Percentiles rank a stretch among this genome's conserved stretches.
Conservation (phyloP, 2,797 vertebrate genomes). For the Acanthurus lineatus region DNA sequence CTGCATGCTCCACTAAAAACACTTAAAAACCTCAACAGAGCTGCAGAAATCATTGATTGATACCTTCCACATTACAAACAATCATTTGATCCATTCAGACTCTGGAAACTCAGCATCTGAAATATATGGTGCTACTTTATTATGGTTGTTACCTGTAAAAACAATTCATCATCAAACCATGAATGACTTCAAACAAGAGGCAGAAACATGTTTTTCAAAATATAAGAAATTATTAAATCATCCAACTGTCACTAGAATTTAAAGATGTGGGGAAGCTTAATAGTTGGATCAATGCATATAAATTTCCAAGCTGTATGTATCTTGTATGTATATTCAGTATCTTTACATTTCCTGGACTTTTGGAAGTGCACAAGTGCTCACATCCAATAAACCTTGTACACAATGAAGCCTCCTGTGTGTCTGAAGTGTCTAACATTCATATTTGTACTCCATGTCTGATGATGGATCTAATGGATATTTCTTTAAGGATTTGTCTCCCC, state of each 20-base stretch:
- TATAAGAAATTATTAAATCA: background rate
- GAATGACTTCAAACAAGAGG: background rate
- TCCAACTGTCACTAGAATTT: slow-evolving; percentile 1
- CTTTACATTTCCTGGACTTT: slow-evolving; percentile 59
- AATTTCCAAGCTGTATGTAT: slow-evolving; percentile 21
- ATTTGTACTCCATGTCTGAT: background rate
- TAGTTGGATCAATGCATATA: background rate
- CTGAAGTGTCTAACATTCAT: background rate
- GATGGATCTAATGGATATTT: background rate
- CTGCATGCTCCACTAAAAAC: background rate
- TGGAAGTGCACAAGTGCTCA: slow-evolving; percentile 56
- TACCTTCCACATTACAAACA: background rate
- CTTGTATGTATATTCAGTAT: slow-evolving; percentile 68
- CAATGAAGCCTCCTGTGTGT: slow-evolving; percentile 26
- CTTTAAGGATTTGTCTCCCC: slow-evolving; percentile 46
- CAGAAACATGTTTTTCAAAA: background rate
- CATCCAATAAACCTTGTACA: slow-evolving; percentile 77
- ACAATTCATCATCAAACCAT: background rate
- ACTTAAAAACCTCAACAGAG: too few relatives aligned
- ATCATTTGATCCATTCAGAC: background rate
- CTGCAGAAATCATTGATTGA: too few relatives aligned
- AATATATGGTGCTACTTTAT: background rate
- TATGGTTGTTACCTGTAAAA: slow-evolving; percentile 29
- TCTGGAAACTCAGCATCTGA: background rate
- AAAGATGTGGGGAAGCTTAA: slow-evolving; percentile 6